Conservation (phyloP, 2,797 vertebrate genomes). For the Trematomus bernacchii region DNA sequence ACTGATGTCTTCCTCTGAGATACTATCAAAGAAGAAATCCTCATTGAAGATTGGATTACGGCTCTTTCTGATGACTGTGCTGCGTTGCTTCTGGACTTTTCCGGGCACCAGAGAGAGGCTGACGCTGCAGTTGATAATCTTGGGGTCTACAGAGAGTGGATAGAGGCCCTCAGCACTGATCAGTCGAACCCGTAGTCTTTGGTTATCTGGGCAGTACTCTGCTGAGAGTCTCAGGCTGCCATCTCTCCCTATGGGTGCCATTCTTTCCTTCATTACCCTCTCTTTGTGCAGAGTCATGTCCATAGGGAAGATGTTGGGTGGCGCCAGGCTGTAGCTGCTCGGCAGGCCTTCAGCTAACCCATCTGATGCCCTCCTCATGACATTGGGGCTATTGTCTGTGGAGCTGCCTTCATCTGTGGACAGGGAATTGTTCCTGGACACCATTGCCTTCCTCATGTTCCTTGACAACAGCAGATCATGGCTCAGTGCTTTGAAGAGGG, state of each 20-base stretch:
- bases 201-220: conserved; percentile 88
- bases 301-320: conserved; percentile 84
- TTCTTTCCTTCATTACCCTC: conserved; percentile 82
- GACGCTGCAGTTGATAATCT: conserved; percentile 90
- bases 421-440: conserved; percentile 89
- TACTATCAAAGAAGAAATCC: conserved; percentile 92
- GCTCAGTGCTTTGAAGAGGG: conserved; percentile 86
- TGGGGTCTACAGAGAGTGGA: conserved; percentile 82
- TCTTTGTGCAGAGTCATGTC: conserved; percentile 84
- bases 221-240: conserved; percentile 88
- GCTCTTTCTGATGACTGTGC: conserved; percentile 90
- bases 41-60: conserved; percentile 92
- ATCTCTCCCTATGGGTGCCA: conserved; percentile 81
- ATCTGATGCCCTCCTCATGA: conserved; percentile 87
- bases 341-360: conserved; percentile 78
- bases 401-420: conserved; percentile 94
- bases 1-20: conserved; percentile 86
- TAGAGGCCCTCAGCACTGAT: conserved; percentile 90
- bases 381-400: conserved; percentile 91
- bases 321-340: conserved; percentile 75
- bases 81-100: conserved; percentile 89
- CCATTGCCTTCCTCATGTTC: conserved; percentile 81
- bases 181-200: conserved; percentile 89
- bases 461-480: conserved; percentile 87
- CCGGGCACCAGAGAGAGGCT: conserved; percentile 88